Evolutionary conservation across 2,113 vertebrate genomes (phyloP).

Genomic region (Chinchilla lanigera): DNA sequence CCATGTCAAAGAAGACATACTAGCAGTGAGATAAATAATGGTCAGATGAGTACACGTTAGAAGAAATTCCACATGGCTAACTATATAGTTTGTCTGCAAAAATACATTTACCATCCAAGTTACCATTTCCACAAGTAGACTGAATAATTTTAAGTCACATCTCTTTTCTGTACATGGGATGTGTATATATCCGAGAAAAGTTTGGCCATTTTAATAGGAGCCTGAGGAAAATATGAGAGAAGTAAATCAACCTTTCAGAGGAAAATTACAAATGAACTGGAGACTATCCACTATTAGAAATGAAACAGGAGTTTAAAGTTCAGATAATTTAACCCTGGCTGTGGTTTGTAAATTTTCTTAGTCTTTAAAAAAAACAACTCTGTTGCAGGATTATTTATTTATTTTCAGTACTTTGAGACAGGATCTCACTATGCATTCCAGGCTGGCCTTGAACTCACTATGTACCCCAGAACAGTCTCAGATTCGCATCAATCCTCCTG

Average conservation of each 20-base stretch:
- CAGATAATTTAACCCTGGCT: neutral
- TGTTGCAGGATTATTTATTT: neutral
- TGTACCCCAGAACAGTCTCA: neutral
- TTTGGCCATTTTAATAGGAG: neutral
- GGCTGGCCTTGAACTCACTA: neutral
- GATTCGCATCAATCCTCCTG: neutral
- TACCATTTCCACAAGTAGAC: neutral
- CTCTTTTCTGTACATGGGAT: neutral
- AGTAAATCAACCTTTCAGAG: neutral
- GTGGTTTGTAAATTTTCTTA: neutral
- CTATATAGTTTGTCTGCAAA: neutral
- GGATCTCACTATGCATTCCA: neutral
- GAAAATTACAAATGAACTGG: conserved; percentile 6
- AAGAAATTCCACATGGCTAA: conserved; percentile 8
- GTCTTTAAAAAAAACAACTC: neutral
- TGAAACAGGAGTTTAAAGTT: neutral
- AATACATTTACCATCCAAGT: neutral
- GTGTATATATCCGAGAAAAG: neutral
- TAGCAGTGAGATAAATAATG: neutral
- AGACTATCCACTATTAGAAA: neutral
- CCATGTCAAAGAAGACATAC: neutral
- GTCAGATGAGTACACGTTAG: neutral
- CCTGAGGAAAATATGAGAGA: conserved; percentile 26
- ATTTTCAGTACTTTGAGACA: neutral
- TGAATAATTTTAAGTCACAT: neutral